A percentile compares a stretch with the other conserved stretches of the same genome.
phyloP scores from a whole-genome alignment of 2,797 vertebrate species.

The Coendou prehensilis region DNA sequence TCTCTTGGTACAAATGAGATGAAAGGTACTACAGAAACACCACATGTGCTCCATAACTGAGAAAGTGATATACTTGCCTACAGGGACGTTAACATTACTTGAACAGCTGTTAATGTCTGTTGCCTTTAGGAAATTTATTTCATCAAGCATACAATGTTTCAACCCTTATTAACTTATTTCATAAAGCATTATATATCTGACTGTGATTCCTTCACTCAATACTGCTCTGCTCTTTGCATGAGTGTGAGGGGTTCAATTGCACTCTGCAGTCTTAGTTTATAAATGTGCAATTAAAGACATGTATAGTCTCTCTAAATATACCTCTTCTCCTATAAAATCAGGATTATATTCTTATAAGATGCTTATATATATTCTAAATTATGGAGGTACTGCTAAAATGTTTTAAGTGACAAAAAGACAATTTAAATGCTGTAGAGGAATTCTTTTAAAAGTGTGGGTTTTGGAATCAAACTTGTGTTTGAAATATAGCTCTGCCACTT shows the following conservation, averaged over 20 bases:
- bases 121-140: conserved; percentile 80
- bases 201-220: conserved; percentile 60
- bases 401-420: conserved; percentile 52
- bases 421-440: not conserved
- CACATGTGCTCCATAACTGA: conserved; percentile 50
- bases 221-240: not conserved
- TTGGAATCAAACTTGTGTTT: conserved; percentile 26
- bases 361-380: conserved; percentile 7
- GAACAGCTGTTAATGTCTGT: conserved; percentile 75
- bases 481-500: conserved; percentile 55
- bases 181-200: conserved; percentile 70
- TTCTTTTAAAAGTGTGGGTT: not conserved
- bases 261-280: conserved; percentile 33
- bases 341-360: not conserved
- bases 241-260: not conserved
- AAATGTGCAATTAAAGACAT: conserved; percentile 26
- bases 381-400: not conserved
- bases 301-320: conserved; percentile 33
- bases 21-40: conserved; percentile 50
- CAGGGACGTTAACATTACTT: conserved; percentile 64
- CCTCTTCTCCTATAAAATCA: conserved; percentile 15
- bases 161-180: conserved; percentile 77
- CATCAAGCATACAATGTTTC: conserved; percentile 67
- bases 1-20: conserved; percentile 52
- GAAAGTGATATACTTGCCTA: conserved; percentile 50